Evolutionary conservation across 2,797 vertebrate genomes (phyloP), one percentile per base, ranked within the genome.

Genomic region (Pseudopleuronectes americanus): DNA sequence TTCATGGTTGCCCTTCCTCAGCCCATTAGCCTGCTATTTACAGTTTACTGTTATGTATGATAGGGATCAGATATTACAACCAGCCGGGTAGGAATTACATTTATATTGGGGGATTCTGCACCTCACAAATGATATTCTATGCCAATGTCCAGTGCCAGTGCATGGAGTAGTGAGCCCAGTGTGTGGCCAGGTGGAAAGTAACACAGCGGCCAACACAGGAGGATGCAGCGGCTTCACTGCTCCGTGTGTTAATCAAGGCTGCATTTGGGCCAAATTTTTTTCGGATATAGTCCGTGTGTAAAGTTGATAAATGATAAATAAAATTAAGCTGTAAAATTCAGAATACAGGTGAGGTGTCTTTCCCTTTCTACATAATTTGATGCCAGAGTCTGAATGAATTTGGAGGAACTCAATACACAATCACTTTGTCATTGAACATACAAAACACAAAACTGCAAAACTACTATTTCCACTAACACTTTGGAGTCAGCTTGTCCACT

Each of bases 1-100:
- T 38, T 36, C n/a, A 21, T 38, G 3, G 12, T 47, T 36, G 24
- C 41, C 16, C 17, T 33, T 38, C 8, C n/a, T 4, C 24, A 4
- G 31, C 31, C 64, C 23, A 28, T 68, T 38, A 53, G 48, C 22
- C 17, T 36, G 24, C 19, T 54, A 36, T 76, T 69, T 60, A 48
- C 7, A 38, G 22, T 63, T 48, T 49, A 54, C n/a, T 26, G 43
- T 3, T 8, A 38, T n/a, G 38, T 45, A 62, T 24, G 31, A 57
- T 21, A 38, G 19, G 55, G 31, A 59, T 36, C 61, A 65, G 28
- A 14, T 57, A 31, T 57, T 51, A 41, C 56, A 58, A 41, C 5
- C 22, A 43, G 21, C 36, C 36, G 4, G 22, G 33, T 41, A 41
- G 24, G n/a, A 38, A 21, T 41, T 23, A 16, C 10, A 17, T 43